Evolutionary conservation across 1,140 invertebrate species (phyloP).

Genomic region (Gryon sp.): DNA sequence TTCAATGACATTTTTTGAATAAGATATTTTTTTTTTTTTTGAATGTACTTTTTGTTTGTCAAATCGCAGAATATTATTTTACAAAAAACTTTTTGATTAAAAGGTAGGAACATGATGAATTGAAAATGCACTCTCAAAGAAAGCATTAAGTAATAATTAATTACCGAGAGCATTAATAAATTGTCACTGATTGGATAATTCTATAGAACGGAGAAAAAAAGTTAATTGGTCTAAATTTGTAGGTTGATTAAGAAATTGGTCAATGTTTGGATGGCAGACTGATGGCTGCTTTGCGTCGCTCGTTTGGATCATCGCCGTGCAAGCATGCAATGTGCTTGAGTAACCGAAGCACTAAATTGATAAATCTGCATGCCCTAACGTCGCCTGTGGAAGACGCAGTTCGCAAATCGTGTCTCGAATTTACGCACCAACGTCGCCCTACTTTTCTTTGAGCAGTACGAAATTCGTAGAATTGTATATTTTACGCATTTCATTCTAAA

Average conservation of each 20-base stretch:
- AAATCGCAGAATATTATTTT: no score
- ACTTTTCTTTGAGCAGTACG: conserved; percentile 38
- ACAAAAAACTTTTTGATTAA: no score
- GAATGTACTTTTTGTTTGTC: no score
- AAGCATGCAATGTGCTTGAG: conserved; percentile 70
- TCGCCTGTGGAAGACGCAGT: conserved; percentile 45
- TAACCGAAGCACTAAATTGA: conserved; percentile 73
- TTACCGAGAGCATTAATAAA: no score
- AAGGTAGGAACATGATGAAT: no score
- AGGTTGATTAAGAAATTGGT: conserved; percentile 66
- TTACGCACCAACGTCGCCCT: conserved; percentile 38
- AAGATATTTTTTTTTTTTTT: no score
- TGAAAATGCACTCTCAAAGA: no score
- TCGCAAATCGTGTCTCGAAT: conserved; percentile 43
- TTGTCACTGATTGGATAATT: background rate
- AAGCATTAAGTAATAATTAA: no score
- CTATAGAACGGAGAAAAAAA: conserved; percentile 13
- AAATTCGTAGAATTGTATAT: no score
- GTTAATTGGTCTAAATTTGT: conserved; percentile 59
- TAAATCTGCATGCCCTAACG: conserved; percentile 76
- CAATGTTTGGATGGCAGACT: conserved; percentile 25
- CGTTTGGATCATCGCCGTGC: conserved; percentile 58
- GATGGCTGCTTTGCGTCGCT: conserved; percentile 47
- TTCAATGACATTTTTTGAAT: no score
- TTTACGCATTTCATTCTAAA: no score